These are phyloP conservation scores for Cassiopea andromeda DNA, from an alignment of 30 jellyfish, hydroid and myxozoan genomes.

Conservation along the genomic window DNA sequence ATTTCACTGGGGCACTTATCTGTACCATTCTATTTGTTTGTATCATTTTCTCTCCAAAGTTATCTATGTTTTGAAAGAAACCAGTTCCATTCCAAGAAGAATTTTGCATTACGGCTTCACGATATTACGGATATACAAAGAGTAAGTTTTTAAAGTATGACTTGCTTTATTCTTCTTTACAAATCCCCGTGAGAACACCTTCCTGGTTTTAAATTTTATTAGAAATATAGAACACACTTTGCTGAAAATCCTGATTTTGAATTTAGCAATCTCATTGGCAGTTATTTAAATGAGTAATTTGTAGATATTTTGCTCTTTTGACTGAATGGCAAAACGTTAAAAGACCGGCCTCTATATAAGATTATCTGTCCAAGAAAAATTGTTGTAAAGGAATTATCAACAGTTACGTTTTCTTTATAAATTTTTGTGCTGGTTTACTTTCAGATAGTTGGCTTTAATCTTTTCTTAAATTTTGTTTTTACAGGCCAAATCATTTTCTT, in stretches of 20 bases:
- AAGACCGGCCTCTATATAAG: no score
- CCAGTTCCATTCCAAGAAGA: constrained; percentile 86
- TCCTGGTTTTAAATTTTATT: no score
- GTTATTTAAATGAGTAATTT: no score
- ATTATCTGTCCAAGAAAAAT: neutral
- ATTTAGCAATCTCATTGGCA: no score
- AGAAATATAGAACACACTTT: no score
- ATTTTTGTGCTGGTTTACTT: neutral
- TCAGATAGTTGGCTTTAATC: neutral
- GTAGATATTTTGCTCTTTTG: no score
- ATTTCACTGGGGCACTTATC: no score
- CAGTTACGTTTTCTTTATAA: neutral
- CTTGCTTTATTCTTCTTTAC: neutral
- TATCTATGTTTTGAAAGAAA: constrained; percentile 85
- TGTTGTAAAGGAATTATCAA: neutral
- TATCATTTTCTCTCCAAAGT: constrained; percentile 19
- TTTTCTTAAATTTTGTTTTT: neutral
- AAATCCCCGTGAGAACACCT: neutral
- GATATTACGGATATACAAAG: constrained; percentile 67
- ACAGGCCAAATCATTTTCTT: constrained; percentile 82
- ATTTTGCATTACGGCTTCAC: constrained; percentile 73
- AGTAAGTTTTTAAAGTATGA: constrained; percentile 25
- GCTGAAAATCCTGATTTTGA: no score
- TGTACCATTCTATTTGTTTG: neutral
- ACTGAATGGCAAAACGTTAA: no score